Percentiles rank a stretch among this genome's conserved stretches.
phyloP scores from a whole-genome alignment of 1,140 invertebrate species.

The Bathynomus jamesi region DNA sequence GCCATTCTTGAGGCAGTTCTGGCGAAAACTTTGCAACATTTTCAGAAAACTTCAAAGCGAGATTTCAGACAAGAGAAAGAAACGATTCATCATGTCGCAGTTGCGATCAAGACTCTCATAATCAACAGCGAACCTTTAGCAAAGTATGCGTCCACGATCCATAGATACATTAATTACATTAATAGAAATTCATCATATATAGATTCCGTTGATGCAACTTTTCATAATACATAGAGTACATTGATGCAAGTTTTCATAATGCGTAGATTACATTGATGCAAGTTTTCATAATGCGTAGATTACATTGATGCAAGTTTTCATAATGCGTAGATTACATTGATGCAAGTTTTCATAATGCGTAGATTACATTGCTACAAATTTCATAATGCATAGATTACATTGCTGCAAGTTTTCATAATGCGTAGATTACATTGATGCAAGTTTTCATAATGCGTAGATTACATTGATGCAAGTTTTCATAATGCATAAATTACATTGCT shows the following conservation, averaged over 20 bases:
- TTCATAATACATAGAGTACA: not conserved
- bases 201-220: not conserved
- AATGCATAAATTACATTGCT: too few species aligned
- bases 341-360: too few species aligned
- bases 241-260: too few species aligned
- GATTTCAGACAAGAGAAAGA: constrained; percentile 61
- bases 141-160: constrained; percentile 56
- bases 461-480: too few species aligned
- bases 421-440: too few species aligned
- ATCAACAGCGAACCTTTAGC: constrained; percentile 92
- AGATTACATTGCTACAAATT: too few species aligned
- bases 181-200: not conserved
- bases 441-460: too few species aligned
- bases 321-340: too few species aligned
- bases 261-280: too few species aligned
- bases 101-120: constrained; percentile 90
- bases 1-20: constrained; percentile 89
- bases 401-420: too few species aligned
- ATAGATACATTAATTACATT: not conserved
- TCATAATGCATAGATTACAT: too few species aligned
- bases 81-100: constrained; percentile 85
- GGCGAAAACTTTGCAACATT: constrained; percentile 86
- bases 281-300: not conserved
- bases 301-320: constrained; percentile 1
- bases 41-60: constrained; percentile 47